These are phyloP conservation scores for Monopis laevigella DNA, from an alignment of 2,888 invertebrate genomes.

Conservation along the genomic window DNA sequence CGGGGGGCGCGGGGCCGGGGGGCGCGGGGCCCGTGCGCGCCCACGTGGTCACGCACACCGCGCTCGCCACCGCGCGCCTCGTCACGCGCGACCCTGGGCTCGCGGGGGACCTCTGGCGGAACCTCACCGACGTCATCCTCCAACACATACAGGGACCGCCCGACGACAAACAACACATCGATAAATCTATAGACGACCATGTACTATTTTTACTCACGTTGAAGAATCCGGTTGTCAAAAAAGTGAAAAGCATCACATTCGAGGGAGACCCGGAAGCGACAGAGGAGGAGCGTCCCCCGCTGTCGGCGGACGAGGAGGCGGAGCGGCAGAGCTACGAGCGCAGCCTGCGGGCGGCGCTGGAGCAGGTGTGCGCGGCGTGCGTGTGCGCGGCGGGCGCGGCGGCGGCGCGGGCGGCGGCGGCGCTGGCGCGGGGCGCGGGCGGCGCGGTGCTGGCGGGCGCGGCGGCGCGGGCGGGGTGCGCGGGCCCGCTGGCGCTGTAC, in stretches of 20 bases:
- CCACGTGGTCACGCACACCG: too few relatives aligned
- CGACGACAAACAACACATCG: too few relatives aligned
- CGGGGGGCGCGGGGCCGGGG: too few relatives aligned
- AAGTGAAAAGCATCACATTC: conserved; percentile 15
- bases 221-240: too few relatives aligned
- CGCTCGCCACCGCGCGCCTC: neutral
- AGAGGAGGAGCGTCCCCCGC: conserved; percentile 17
- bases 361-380: conserved; percentile 25
- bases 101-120: conserved; percentile 1
- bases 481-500: neutral
- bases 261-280: conserved; percentile 14
- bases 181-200: too few relatives aligned
- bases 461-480: conserved; percentile 14
- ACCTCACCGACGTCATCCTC: neutral
- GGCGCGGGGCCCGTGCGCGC: too few relatives aligned
- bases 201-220: too few relatives aligned
- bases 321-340: conserved; percentile 27
- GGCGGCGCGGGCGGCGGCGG: conserved; percentile 10
- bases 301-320: conserved; percentile 6
- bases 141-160: neutral
- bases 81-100: neutral
- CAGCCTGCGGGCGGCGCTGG: conserved; percentile 55
- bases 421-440: conserved; percentile 18
- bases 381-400: neutral
- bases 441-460: conserved; percentile 9